These are phyloP conservation scores for Timema cristinae DNA, from an alignment of 2,888 invertebrate genomes.

Conservation along the genomic window DNA sequence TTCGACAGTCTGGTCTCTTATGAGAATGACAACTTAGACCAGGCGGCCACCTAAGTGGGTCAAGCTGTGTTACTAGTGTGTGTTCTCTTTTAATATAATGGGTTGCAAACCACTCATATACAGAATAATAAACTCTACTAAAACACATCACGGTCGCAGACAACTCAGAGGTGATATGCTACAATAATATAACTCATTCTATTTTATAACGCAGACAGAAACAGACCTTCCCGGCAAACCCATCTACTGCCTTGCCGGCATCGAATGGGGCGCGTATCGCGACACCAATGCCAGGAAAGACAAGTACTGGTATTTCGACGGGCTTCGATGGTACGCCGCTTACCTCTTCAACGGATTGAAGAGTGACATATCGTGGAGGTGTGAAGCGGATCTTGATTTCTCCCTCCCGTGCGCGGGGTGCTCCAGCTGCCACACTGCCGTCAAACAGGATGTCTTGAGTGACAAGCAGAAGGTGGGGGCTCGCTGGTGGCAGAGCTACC, in stretches of 20 bases:
- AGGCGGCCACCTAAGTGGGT: too few relatives aligned
- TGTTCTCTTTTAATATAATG: too few relatives aligned
- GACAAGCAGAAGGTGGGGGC: slow-evolving; percentile 44
- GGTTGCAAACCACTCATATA: too few relatives aligned
- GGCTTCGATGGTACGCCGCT: slow-evolving; percentile 69
- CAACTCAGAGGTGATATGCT: too few relatives aligned
- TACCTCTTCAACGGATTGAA: slow-evolving; percentile 67
- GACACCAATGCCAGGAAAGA: slow-evolving; percentile 70
- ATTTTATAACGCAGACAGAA: not conserved
- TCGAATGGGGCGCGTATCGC: slow-evolving; percentile 84
- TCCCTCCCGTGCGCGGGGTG: slow-evolving; percentile 80
- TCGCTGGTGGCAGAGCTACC: slow-evolving; percentile 50
- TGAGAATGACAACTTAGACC: too few relatives aligned
- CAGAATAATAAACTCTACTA: too few relatives aligned
- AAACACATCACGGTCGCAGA: too few relatives aligned
- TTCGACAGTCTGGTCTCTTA: too few relatives aligned
- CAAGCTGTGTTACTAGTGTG: too few relatives aligned
- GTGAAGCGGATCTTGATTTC: slow-evolving; percentile 67
- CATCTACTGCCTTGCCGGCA: slow-evolving; percentile 71
- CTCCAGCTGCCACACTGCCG: slow-evolving; percentile 58
- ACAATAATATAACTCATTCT: too few relatives aligned
- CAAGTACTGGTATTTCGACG: slow-evolving; percentile 87
- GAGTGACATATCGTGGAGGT: slow-evolving; percentile 61
- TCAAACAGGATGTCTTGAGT: slow-evolving; percentile 39
- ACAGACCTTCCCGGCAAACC: slow-evolving; percentile 51